phyloP scores from a whole-genome alignment of 2,888 invertebrate species.

The Andrena bicolor region DNA sequence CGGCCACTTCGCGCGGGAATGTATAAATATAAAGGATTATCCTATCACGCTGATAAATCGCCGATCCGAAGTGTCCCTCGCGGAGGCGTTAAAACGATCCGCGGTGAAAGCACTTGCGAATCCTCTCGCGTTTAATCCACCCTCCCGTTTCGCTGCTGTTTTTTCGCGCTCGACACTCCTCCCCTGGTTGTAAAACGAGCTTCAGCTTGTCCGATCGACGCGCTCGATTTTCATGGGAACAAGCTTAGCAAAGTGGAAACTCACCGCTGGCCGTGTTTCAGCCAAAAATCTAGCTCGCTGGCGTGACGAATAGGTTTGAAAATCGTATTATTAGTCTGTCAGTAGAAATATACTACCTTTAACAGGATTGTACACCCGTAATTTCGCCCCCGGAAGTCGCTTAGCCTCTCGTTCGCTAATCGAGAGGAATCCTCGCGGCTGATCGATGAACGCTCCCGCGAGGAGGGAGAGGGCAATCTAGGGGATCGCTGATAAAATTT shows the following conservation, averaged over 20 bases:
- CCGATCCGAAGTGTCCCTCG: neutral
- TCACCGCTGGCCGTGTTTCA: neutral
- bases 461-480: neutral
- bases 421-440: slow-evolving; percentile 44
- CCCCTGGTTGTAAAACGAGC: neutral
- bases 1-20: neutral
- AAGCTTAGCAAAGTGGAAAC: neutral
- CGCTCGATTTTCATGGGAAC: neutral
- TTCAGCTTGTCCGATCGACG: neutral
- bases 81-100: neutral
- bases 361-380: too few species aligned
- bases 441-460: slow-evolving; percentile 32
- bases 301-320: too few species aligned
- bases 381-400: too few species aligned
- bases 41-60: slow-evolving; percentile 6
- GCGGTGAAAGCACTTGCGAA: neutral
- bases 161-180: neutral
- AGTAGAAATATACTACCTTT: too few species aligned
- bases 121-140: neutral
- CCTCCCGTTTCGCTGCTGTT: neutral
- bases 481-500: slow-evolving; percentile 25
- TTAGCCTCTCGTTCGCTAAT: neutral
- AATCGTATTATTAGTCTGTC: too few species aligned
- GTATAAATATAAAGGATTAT: neutral
- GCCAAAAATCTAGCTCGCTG: too few species aligned